Percentiles rank a stretch among this genome's conserved stretches.
Conservation (phyloP, 2,113 vertebrate genomes). For the Labeo rohita region DNA sequence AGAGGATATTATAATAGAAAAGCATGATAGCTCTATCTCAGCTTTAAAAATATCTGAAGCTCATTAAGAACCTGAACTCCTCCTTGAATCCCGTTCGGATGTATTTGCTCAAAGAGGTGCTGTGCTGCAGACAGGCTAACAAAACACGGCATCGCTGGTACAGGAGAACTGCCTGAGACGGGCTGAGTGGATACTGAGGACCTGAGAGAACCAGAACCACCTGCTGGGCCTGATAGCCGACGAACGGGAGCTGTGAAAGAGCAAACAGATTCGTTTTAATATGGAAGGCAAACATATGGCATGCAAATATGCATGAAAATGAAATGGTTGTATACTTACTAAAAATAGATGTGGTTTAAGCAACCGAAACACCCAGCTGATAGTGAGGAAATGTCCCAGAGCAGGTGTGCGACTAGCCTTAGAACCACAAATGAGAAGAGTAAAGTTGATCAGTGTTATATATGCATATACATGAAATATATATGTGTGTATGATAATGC, state of each 20-base stretch:
- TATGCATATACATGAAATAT: no score
- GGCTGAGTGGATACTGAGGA: constrained; percentile 61
- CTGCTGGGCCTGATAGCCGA: constrained; percentile 71
- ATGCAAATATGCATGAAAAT: background rate
- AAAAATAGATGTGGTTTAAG: constrained; percentile 71
- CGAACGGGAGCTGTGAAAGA: constrained; percentile 68
- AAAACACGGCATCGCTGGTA: constrained; percentile 80
- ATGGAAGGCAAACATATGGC: background rate
- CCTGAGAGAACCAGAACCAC: constrained; percentile 70
- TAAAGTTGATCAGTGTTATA: background rate
- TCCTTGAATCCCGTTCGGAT: constrained; percentile 72
- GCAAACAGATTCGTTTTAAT: background rate
- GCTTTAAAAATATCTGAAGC: background rate
- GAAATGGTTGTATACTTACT: constrained; percentile 60
- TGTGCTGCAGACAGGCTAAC: constrained; percentile 76
- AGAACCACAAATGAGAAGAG: background rate
- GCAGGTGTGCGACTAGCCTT: constrained; percentile 67
- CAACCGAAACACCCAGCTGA: constrained; percentile 72
- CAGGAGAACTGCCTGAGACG: constrained; percentile 73
- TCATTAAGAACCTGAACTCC: constrained; percentile 77
- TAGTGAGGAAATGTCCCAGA: constrained; percentile 66
- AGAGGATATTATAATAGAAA: background rate
- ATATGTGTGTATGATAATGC: background rate
- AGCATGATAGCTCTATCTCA: background rate
- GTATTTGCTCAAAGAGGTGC: constrained; percentile 66